Evolutionary conservation across 2,797 vertebrate genomes (phyloP).

Genomic region (Paguma larvata): DNA sequence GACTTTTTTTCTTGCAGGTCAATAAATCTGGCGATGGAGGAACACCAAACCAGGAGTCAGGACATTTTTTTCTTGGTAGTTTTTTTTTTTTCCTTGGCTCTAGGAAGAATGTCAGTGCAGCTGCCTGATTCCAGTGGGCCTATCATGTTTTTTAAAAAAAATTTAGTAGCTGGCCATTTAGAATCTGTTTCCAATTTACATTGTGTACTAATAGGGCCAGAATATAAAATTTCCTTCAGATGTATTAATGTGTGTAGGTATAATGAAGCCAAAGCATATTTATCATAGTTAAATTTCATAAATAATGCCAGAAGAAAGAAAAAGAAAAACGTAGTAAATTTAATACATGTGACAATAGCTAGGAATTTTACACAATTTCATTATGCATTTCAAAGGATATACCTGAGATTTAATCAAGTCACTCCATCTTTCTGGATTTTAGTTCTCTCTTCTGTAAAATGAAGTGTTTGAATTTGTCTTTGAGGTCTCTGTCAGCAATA

Average conservation of each 20-base stretch:
- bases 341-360: constrained; percentile 50
- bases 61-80: constrained; percentile 63
- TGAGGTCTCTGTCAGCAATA: not conserved
- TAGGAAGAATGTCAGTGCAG: constrained; percentile 74
- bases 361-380: constrained; percentile 47
- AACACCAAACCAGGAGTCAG: constrained; percentile 60
- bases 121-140: constrained; percentile 80
- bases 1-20: constrained; percentile 76
- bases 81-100: constrained; percentile 54
- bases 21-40: constrained; percentile 78
- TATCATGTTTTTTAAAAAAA: constrained; percentile 77
- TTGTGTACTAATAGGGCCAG: constrained; percentile 74
- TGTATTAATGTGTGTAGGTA: constrained; percentile 76
- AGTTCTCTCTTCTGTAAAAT: constrained; percentile 29
- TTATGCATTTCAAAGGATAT: constrained; percentile 37
- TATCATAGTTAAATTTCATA: constrained; percentile 80
- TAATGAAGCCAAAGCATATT: constrained; percentile 76
- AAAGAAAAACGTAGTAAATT: constrained; percentile 11
- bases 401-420: not conserved
- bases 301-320: constrained; percentile 74
- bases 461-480: constrained; percentile 48
- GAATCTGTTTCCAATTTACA: constrained; percentile 84
- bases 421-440: constrained; percentile 41
- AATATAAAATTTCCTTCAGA: constrained; percentile 81
- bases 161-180: constrained; percentile 81